phyloP scores from a whole-genome alignment of 2,888 invertebrate genomes.

The Bursaphelenchus okinawaensis region DNA sequence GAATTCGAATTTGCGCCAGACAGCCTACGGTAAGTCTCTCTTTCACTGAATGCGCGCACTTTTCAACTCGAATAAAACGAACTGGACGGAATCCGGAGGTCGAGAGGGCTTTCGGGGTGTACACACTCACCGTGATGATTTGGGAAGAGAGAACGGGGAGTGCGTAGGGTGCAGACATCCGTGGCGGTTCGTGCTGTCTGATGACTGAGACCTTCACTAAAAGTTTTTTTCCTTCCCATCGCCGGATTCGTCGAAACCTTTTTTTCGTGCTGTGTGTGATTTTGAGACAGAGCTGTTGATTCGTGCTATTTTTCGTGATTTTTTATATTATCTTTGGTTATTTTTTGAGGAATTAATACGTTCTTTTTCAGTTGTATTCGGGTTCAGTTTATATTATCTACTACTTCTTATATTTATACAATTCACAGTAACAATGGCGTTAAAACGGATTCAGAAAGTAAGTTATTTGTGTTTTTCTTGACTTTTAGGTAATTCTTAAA shows the following conservation, averaged over 20 bases:
- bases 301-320: not conserved
- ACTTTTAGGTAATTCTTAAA: slow-evolving; percentile 8
- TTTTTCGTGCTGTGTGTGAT: not conserved
- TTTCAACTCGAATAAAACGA: not conserved
- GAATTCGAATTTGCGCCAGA: not conserved
- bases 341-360: not conserved
- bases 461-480: slow-evolving; percentile 7
- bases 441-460: slow-evolving; percentile 57
- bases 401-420: too few relatives aligned
- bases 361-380: not conserved
- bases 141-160: not conserved
- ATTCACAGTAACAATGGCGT: too few relatives aligned
- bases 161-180: not conserved
- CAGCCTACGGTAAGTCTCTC: not conserved
- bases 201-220: not conserved
- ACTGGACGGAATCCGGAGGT: not conserved
- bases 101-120: not conserved
- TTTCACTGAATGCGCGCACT: not conserved
- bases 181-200: not conserved
- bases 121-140: not conserved
- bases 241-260: not conserved
- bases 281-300: too few relatives aligned
- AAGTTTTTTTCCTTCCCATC: not conserved
- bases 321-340: not conserved
- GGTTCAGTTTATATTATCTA: too few relatives aligned